Base-by-base conservation (phyloP, 2,888 invertebrate genomes). In the Nemoura dubitans region DNA sequence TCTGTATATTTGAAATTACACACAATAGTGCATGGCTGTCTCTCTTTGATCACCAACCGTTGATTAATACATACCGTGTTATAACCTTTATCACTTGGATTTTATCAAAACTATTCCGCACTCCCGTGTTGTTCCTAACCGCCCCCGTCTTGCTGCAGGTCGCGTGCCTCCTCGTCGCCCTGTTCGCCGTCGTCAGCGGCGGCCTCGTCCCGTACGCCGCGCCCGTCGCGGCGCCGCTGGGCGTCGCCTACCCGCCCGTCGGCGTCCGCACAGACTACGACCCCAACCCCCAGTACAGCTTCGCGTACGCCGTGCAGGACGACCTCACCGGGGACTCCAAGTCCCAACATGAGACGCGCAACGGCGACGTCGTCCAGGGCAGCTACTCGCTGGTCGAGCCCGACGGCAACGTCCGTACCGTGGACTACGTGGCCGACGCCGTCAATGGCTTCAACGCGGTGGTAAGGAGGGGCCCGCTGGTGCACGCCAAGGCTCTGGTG, bases 391-490 rank as follows among this genome's bases (percentile, higher is more conserved):
- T 88, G 26, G 88, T 88, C 26, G 88, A 88, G 81, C 86, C 88
- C 36, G 88, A 88, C 78, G 88, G 88, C 76, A 77, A 43, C 28
- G 83, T 88, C 26, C 78, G 88, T 1, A 86, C 87, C 16, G 88
- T 88, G 28, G 86, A 81, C 85, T 90, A 90, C 89, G 89, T 89
- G 86, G 90, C 90, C 76, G 90, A 90, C 88, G 89, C 89, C 78
- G 88, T 89, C 89, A 90, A 90, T 88, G 89, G 89, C 83, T 89
- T 90, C 89, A 90, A 90, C 89, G 90, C 90, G 85, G 89, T 90
- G 88, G 89, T 90, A 83, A 89, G 89, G 88, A 88, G 89, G 85
- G 89, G 89, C 29, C 89, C 89, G 76, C 87, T 88, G 28, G 86
- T 87, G 28, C 88, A 88, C 83, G 86, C 87, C 87, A 88, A 86